Evolutionary conservation across 2,888 invertebrate genomes (phyloP), one percentile per base, ranked within the genome.

Genomic region (Eupelmus urozonus): DNA sequence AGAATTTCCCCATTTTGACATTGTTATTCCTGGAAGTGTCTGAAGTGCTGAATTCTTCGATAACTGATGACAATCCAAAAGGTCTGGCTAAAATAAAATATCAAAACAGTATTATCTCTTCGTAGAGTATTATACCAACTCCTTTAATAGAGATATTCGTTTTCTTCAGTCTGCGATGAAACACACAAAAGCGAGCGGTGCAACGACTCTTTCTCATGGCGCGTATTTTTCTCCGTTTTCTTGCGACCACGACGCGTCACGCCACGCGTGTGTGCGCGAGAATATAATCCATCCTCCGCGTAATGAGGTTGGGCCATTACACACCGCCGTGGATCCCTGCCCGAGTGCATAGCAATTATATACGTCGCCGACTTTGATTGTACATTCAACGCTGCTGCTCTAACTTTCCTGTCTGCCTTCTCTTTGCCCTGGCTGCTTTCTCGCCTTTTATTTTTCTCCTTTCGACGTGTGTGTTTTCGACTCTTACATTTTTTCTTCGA

Each of bases 211-310:
- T 9, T 49, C 49, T 11, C 49, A 49, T 49, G 49, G n/a, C 49
- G 16, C 49, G 53, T 66, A 53, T 34, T 20, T 66, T 7, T 49
- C 5, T 29, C 13, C 16, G 34, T 34, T 29, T 20, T 40, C 23
- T 20, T n/a, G 29, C 16, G 25, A 42, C 16, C 20, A 11, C 23
- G 1, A 5, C 16, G 40, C 25, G 34, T 59, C 62, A 53, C 53
- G 23, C 16, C 40, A 13, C 62, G 34, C 53, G 27, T n/a, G 25
- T 59, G 18, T 42, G 49, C 62, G 45, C 42, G 45, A 42, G 27
- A 73, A 57, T 18, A 57, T 65, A 57, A 73, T 73, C 65, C n/a
- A 57, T 73, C 55, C 65, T 20, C 16, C 42, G 55, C n/a, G 29
- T 63, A 73, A 73, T 57, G 57, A 73, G 65, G 29, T n/a, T 57